phyloP scores from a whole-genome alignment of 1,140 invertebrate genomes.

The Hestina assimilis region DNA sequence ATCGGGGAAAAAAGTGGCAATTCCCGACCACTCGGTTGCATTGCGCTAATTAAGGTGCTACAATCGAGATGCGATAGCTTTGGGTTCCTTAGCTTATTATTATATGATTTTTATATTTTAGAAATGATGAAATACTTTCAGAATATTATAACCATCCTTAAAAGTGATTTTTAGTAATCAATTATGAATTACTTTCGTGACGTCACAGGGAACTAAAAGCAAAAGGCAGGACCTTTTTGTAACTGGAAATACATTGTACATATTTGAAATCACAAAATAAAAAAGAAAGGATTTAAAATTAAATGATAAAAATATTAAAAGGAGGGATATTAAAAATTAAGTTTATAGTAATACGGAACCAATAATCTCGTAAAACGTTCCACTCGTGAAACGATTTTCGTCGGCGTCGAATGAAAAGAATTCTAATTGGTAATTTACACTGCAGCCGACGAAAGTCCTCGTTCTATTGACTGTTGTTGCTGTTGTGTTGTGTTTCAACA shows the following conservation, averaged over 20 bases:
- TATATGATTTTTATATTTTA: not conserved
- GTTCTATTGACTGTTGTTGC: constrained; percentile 12
- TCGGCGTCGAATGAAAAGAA: constrained; percentile 50
- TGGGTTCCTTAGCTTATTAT: constrained; percentile 27
- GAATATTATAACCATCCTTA: too few species aligned
- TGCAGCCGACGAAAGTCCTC: constrained; percentile 31
- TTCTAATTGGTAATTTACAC: constrained; percentile 66
- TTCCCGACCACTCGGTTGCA: constrained; percentile 57
- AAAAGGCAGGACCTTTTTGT: too few species aligned
- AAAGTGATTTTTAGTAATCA: too few species aligned
- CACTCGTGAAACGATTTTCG: constrained; percentile 32
- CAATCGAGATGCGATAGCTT: constrained; percentile 44
- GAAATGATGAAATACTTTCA: not conserved
- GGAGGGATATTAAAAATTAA: not conserved
- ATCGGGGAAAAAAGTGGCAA: constrained; percentile 66
- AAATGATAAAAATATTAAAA: too few species aligned
- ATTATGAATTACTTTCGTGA: too few species aligned
- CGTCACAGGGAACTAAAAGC: too few species aligned
- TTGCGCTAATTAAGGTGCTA: constrained; percentile 67
- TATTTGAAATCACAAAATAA: too few species aligned
- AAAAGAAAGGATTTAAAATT: too few species aligned
- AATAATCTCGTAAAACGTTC: constrained; percentile 4
- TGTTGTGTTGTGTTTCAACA: constrained; percentile 12
- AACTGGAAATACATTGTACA: too few species aligned
- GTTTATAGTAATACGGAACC: constrained; percentile 30